These are phyloP conservation scores for Cinara cedri DNA, from an alignment of 2,888 invertebrate species.

Conservation along the genomic window DNA sequence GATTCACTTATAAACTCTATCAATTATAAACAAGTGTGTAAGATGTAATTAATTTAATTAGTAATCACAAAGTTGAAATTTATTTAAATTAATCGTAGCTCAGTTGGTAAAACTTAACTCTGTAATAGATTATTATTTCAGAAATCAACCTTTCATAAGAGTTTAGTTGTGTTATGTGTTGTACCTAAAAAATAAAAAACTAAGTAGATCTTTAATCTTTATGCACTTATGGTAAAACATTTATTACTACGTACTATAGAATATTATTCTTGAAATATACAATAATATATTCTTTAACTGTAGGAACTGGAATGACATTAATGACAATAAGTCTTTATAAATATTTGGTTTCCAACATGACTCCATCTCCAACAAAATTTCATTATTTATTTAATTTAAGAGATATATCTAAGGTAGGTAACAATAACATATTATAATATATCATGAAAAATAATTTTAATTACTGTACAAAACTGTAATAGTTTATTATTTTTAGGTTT, in stretches of 20 bases:
- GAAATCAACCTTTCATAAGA: too few relatives aligned
- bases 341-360: constrained; percentile 73
- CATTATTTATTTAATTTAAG: constrained; percentile 89
- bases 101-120: too few relatives aligned
- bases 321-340: constrained; percentile 68
- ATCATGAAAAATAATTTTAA: background rate
- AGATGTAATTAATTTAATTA: too few relatives aligned
- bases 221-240: background rate
- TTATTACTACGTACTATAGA: background rate
- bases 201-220: too few relatives aligned
- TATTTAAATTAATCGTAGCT: too few relatives aligned
- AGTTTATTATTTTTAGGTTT: constrained; percentile 63
- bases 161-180: too few relatives aligned
- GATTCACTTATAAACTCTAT: too few relatives aligned
- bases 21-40: too few relatives aligned
- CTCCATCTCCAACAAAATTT: constrained; percentile 87
- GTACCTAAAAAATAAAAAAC: too few relatives aligned
- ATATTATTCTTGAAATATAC: background rate
- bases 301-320: constrained; percentile 11
- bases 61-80: too few relatives aligned
- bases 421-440: constrained; percentile 63
- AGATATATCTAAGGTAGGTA: constrained; percentile 86
- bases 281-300: constrained; percentile 60
- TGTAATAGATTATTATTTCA: too few relatives aligned
- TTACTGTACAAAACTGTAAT: background rate